Conservation (phyloP, 2,113 vertebrate species). For the Otis tarda region DNA sequence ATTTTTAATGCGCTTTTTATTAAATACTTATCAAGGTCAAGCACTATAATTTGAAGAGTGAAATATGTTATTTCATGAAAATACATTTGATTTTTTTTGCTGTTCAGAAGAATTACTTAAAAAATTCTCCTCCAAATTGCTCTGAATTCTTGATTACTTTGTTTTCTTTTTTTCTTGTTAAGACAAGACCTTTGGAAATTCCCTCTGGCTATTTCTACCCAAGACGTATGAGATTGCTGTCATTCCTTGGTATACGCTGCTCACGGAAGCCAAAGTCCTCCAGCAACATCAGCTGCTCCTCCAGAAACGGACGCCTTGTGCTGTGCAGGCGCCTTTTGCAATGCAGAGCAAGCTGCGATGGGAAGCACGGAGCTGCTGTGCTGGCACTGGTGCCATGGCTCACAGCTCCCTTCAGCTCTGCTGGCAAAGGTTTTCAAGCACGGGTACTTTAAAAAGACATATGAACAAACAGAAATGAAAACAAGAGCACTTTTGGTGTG, state of each 20-base stretch:
- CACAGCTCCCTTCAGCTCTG: not conserved
- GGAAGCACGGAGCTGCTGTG: not conserved
- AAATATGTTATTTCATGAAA: not conserved
- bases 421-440: not conserved
- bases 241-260: not conserved
- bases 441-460: not conserved
- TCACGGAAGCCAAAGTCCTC: not conserved
- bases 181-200: not conserved
- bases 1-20: slow-evolving; percentile 9
- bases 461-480: not conserved
- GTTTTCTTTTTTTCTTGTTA: not conserved
- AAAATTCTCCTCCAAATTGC: not conserved
- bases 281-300: not conserved
- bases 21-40: slow-evolving; percentile 33
- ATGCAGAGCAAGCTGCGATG: not conserved
- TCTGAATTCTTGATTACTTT: not conserved
- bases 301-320: not conserved
- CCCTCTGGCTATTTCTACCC: not conserved
- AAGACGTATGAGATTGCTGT: fast-evolving
- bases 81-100: not conserved
- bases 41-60: not conserved
- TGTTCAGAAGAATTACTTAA: not conserved
- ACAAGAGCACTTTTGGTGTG: fast-evolving
- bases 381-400: fast-evolving
- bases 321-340: not conserved